These are phyloP conservation scores for Tiliqua scincoides DNA, from an alignment of 2,113 vertebrate species.

Conservation along the genomic window DNA sequence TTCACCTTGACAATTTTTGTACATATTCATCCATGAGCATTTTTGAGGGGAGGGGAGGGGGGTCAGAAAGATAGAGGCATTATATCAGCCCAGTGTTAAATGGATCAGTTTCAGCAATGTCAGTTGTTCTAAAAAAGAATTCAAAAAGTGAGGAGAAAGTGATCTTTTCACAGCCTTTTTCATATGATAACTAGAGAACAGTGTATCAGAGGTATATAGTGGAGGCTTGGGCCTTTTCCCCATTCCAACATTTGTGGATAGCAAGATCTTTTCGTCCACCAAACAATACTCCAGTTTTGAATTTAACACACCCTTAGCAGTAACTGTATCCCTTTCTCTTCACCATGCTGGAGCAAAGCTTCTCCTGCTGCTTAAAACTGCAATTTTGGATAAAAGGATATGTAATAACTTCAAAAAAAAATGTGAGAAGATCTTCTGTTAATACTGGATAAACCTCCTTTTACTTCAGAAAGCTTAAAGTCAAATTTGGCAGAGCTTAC, in stretches of 20 bases:
- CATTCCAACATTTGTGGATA: background rate
- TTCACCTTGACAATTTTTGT: background rate
- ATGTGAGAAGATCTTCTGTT: slow-evolving; percentile 64
- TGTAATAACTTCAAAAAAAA: slow-evolving; percentile 56
- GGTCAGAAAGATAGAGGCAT: background rate
- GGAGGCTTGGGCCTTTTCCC: background rate
- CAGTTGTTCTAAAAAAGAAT: background rate
- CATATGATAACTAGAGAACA: background rate
- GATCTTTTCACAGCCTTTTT: background rate
- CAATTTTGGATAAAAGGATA: slow-evolving; percentile 61
- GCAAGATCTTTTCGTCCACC: background rate
- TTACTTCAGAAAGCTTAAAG: slow-evolving; percentile 72
- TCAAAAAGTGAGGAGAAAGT: background rate
- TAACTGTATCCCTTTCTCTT: slow-evolving; percentile 41
- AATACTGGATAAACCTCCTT: slow-evolving; percentile 70
- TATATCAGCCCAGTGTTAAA: slow-evolving; percentile 12
- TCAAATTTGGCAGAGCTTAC: slow-evolving; percentile 75
- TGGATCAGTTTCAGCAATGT: background rate
- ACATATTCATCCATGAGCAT: background rate
- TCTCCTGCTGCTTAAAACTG: slow-evolving; percentile 47
- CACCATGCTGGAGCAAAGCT: slow-evolving; percentile 48
- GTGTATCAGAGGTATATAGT: background rate
- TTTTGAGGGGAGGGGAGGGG: background rate
- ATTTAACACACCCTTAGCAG: background rate
- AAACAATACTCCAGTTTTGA: background rate